These are phyloP conservation scores for Mellilla xanthometata DNA, from an alignment of 2,888 invertebrate genomes.

Conservation along the genomic window DNA sequence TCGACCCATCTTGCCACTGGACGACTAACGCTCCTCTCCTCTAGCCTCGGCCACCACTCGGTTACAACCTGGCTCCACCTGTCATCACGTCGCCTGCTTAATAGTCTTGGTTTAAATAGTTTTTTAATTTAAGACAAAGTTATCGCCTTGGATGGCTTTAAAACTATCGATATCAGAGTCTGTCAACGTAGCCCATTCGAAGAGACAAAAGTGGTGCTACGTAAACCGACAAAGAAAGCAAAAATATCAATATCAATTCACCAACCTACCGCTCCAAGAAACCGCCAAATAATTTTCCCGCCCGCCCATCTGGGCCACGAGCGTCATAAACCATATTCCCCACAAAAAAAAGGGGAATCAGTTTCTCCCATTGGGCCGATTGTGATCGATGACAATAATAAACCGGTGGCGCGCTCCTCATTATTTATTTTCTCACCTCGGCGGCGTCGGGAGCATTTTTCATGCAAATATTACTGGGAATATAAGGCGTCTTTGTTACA, in stretches of 20 bases:
- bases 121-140: no score
- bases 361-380: constrained; percentile 37
- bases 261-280: not conserved
- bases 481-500: not conserved
- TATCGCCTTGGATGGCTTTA: no score
- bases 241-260: not conserved
- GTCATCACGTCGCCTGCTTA: no score
- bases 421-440: constrained; percentile 69
- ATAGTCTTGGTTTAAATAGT: no score
- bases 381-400: constrained; percentile 65
- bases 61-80: no score
- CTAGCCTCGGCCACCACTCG: no score
- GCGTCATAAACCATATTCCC: constrained; percentile 12
- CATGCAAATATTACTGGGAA: constrained; percentile 60
- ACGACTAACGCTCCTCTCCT: no score
- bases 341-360: constrained; percentile 36
- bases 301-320: constrained; percentile 4
- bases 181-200: no score
- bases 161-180: no score
- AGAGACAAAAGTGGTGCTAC: no score
- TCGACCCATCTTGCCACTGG: no score
- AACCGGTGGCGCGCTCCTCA: constrained; percentile 51
- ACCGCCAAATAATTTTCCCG: not conserved
- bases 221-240: not conserved
- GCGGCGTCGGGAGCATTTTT: constrained; percentile 56